Evolutionary conservation across 2,888 invertebrate species (phyloP).

Genomic region (Morpho deidamia): DNA sequence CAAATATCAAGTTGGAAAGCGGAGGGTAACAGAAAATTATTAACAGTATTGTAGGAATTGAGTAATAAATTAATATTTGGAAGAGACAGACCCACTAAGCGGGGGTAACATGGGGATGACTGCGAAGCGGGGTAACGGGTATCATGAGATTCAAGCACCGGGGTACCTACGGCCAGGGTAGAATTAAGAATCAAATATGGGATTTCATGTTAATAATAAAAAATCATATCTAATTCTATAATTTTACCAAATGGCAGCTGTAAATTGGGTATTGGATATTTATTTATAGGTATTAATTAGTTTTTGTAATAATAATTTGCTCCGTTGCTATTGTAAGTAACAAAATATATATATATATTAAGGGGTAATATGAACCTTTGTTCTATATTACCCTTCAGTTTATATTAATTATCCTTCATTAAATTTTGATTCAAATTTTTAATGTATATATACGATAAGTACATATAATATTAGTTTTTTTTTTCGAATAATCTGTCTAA

Average conservation of each 20-base stretch:
- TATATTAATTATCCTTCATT: too few relatives aligned
- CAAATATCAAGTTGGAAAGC: neutral
- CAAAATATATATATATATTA: too few relatives aligned
- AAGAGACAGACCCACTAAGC: slow-evolving; percentile 25
- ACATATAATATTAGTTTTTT: neutral
- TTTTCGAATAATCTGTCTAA: neutral
- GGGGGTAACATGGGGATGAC: slow-evolving; percentile 14
- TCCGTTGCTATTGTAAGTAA: too few relatives aligned
- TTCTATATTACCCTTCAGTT: too few relatives aligned
- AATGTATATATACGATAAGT: too few relatives aligned
- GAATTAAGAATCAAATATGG: slow-evolving; percentile 9
- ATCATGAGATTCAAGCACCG: slow-evolving; percentile 25
- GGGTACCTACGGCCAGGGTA: slow-evolving; percentile 20
- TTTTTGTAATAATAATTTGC: neutral
- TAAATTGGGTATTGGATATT: slow-evolving; percentile 9
- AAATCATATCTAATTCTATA: slow-evolving; percentile 4
- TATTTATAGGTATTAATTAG: neutral
- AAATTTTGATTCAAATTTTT: too few relatives aligned
- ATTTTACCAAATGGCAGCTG: slow-evolving; percentile 2
- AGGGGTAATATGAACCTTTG: too few relatives aligned
- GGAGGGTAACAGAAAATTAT: slow-evolving; percentile 14
- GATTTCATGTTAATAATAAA: neutral
- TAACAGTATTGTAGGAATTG: slow-evolving; percentile 11
- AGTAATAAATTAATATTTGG: slow-evolving; percentile 4
- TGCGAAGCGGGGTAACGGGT: slow-evolving; percentile 22